Conservation (phyloP, 2,113 vertebrate species). For the Anoura caudifer region DNA sequence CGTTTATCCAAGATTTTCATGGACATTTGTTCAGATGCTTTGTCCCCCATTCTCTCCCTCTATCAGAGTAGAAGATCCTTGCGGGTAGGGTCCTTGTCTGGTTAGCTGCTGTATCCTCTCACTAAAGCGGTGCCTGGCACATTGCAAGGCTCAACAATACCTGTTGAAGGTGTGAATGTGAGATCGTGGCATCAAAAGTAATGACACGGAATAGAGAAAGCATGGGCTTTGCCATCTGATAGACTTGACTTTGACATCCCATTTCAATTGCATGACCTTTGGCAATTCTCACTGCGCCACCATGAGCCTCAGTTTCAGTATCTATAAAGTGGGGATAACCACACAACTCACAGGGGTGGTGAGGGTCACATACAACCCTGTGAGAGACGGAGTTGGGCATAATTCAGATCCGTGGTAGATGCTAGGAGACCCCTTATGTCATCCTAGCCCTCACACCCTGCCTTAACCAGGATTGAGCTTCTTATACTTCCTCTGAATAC, state of each 20-base stretch:
- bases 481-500: neutral
- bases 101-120: neutral
- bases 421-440: neutral
- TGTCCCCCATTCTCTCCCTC: neutral
- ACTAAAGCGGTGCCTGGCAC: neutral
- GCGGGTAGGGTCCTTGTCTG: neutral
- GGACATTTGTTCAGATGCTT: neutral
- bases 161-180: neutral
- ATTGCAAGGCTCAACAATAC: no score
- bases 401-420: neutral
- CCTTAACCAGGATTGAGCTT: neutral
- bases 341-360: neutral
- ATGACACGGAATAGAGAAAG: neutral
- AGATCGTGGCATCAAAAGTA: neutral
- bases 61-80: neutral
- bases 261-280: neutral
- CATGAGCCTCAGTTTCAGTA: neutral
- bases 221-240: neutral
- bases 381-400: neutral
- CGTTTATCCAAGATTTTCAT: neutral
- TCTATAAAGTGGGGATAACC: neutral
- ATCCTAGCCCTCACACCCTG: neutral
- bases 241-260: neutral
- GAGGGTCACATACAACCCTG: neutral
- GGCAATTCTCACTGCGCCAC: neutral